Base-by-base conservation (phyloP, 2,113 vertebrate genomes). In the Columbina picui region DNA sequence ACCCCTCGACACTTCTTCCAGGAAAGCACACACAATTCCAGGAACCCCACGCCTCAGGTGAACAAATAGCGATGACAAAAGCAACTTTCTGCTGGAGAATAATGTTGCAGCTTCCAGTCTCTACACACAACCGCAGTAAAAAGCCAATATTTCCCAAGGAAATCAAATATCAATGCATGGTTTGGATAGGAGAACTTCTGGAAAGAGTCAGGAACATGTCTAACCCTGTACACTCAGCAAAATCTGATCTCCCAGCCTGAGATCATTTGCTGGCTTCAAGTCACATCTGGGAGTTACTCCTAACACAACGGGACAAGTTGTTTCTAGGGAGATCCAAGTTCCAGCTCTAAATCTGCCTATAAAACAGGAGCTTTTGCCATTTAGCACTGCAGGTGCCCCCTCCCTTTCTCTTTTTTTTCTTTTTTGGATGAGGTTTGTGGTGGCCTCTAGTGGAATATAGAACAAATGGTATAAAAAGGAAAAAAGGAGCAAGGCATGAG, bases 161-260 rank as follows among this genome's bases (percentile, higher is more conserved):
- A 96, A 94, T 77, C 57, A 71, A 87, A 67, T 47, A 29, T n/a
- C 84, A 27, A 59, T 19, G 89, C 92, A 89, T 20, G 84, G 87
- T n/a, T 77, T 16, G 90, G 63, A 91, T 13, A 80, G 78, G 50
- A 75, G 85, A 80, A 22, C 68, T 93, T 65, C 82, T 96, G 93
- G 92, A 88, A 43, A 73, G 80, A 86, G 85, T 29, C 77, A 60
- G 1, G 82, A 83, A 74, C 59, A 34, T 69, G 71, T 23, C 80
- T 55, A 43, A 49, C 43, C 60, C 43, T 92, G 88, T 60, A 14
- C 16, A 92, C 88, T 96, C 93, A 93, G 92, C 96, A 96, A 81
- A 97, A 97, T 67, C 93, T 84, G 95, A 96, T 96, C 94, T 93
- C 87, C 67, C 59, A 63, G 93, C 82, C 91, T 96, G 96, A 97